These are phyloP conservation scores for Helicolenus hilgendorfi DNA, from an alignment of 2,797 vertebrate genomes.

Conservation along the genomic window DNA sequence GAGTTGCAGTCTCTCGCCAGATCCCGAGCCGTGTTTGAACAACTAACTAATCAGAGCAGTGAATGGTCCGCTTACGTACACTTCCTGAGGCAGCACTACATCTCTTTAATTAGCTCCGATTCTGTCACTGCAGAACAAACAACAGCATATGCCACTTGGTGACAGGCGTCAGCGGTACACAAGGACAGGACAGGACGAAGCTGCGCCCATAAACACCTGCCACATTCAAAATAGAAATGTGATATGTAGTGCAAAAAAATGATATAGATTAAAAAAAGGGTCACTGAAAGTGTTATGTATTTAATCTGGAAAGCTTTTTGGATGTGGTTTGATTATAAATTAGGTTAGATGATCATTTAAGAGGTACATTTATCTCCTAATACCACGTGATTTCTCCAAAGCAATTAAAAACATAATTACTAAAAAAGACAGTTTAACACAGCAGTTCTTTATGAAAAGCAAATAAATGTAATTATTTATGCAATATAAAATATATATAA, in stretches of 20 bases:
- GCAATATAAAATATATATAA: neutral
- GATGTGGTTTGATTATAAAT: neutral
- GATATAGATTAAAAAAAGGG: neutral
- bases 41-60: slow-evolving; percentile 77
- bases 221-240: slow-evolving; percentile 33
- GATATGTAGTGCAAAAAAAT: neutral
- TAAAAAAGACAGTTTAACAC: neutral
- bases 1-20: slow-evolving; percentile 70
- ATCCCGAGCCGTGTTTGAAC: slow-evolving; percentile 72
- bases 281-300: neutral
- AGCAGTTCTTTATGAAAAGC: neutral
- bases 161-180: slow-evolving; percentile 72
- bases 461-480: neutral
- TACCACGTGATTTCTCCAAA: neutral
- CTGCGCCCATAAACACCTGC: slow-evolving; percentile 72
- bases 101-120: slow-evolving; percentile 83
- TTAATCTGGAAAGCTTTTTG: neutral
- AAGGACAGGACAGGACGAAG: slow-evolving; percentile 56
- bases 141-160: slow-evolving; percentile 80
- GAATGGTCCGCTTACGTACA: slow-evolving; percentile 78
- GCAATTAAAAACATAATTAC: neutral
- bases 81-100: slow-evolving; percentile 74
- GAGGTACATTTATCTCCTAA: neutral
- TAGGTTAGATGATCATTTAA: neutral
- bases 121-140: slow-evolving; percentile 86